These are phyloP conservation scores for Eupithecia dodoneata DNA, from an alignment of 2,888 invertebrate genomes.

Conservation along the genomic window DNA sequence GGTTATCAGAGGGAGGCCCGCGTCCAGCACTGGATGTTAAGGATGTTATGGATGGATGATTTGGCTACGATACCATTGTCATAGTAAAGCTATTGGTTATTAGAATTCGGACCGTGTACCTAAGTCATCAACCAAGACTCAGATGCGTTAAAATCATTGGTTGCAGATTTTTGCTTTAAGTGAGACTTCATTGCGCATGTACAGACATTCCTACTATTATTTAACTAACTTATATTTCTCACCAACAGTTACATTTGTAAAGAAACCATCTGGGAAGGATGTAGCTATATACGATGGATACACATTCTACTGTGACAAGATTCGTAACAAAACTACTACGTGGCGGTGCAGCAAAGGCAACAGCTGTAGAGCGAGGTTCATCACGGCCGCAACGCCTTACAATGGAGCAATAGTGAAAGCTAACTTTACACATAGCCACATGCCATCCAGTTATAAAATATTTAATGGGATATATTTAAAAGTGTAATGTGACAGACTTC, in stretches of 20 bases:
- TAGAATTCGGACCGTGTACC: background rate
- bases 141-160: background rate
- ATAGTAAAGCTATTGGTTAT: too few species aligned
- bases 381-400: background rate
- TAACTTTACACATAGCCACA: background rate
- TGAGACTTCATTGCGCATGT: background rate
- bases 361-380: background rate
- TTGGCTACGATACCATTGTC: too few species aligned
- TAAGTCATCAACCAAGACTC: background rate
- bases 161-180: background rate
- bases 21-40: too few species aligned
- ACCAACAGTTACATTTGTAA: background rate
- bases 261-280: background rate
- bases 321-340: background rate
- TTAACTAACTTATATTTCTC: background rate
- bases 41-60: too few species aligned
- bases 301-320: background rate
- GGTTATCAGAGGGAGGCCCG: too few species aligned
- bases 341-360: background rate
- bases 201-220: background rate
- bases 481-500: background rate
- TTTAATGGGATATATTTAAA: conserved; percentile 4
- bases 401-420: background rate
- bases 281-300: background rate
- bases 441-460: background rate